Evolutionary conservation across 2,888 invertebrate species (phyloP), one percentile per base, ranked within the genome.

Genomic region (Oscheius myriophilus): DNA sequence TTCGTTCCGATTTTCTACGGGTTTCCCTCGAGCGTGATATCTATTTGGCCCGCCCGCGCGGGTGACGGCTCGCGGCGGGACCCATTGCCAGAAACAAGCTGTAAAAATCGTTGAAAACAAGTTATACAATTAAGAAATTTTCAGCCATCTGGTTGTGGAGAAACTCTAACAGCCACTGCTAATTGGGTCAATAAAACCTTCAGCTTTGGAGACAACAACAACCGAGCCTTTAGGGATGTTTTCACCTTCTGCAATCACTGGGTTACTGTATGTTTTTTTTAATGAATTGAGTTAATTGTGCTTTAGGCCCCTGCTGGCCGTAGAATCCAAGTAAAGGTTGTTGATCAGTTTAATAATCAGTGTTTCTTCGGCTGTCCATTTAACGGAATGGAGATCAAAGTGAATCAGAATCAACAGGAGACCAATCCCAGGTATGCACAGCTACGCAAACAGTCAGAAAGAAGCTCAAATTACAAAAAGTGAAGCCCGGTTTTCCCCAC

Each of bases 111-210:
- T n/a, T n/a, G n/a, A n/a, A n/a, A n/a, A n/a, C n/a, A n/a, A n/a
- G n/a, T n/a, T n/a, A n/a, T n/a, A n/a, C n/a, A n/a, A n/a, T n/a
- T n/a, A n/a, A n/a, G n/a, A n/a, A n/a, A n/a, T n/a, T n/a, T n/a
- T n/a, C 53, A 54, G 53, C 53, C 53, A 54, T 4, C 41, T 53
- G 78, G 75, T 33, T 75, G 78, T 61, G 78, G 78, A 12, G 69
- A 67, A 16, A 51, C 23, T 26, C 39, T 75, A 57, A 69, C 57
- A n/a, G 78, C 78, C 1, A 73, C 73, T 3, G 14, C 61, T 0
- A 51, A 58, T 1, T 77, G 72, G 72, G 69, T 72, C 46, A 61
- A 55, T 7, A 58, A 55, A 14, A 53, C 16, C 3, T 70, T 65
- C 23, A 62, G 64, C 9, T 69, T 69, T 41, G 75, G 75, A 25